A percentile compares a stretch with the other conserved stretches of the same genome.
Evolutionary conservation across 2,797 vertebrate genomes (phyloP).

Genomic region (Poeciliopsis infans): DNA sequence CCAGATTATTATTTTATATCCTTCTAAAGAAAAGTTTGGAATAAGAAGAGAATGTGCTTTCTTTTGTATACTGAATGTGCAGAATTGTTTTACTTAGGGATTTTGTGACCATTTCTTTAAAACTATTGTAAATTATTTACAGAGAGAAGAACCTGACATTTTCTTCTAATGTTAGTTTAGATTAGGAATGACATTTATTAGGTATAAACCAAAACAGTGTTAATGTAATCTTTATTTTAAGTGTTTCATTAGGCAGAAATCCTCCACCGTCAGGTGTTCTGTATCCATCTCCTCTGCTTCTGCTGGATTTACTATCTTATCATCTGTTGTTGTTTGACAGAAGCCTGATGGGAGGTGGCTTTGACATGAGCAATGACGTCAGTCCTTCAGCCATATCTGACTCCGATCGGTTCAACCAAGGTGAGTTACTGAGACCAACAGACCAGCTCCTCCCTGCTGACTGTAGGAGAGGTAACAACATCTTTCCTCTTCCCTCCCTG

Average conservation of each 20-base stretch:
- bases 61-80: background rate
- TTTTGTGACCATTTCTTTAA: background rate
- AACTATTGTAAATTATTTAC: background rate
- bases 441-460: slow-evolving; percentile 4
- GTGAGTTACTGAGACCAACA: slow-evolving; percentile 47
- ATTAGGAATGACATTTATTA: background rate
- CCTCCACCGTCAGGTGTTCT: background rate
- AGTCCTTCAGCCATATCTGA: slow-evolving; percentile 53
- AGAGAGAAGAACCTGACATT: background rate
- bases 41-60: background rate
- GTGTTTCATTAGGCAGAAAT: background rate
- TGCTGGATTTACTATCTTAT: background rate
- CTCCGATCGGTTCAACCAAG: slow-evolving; percentile 72
- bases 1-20: background rate
- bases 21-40: too few species aligned
- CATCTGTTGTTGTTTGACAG: slow-evolving; percentile 56
- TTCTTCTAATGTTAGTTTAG: background rate
- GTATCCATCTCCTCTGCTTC: background rate
- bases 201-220: background rate
- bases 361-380: slow-evolving; percentile 78
- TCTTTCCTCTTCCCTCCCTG: slow-evolving; percentile 8
- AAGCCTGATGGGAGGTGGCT: slow-evolving; percentile 84
- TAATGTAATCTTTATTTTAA: slow-evolving; percentile 5
- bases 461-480: background rate
- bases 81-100: background rate